These are phyloP conservation scores for Rhagologus leucostigma DNA, from an alignment of 2,113 vertebrate species.

Conservation along the genomic window DNA sequence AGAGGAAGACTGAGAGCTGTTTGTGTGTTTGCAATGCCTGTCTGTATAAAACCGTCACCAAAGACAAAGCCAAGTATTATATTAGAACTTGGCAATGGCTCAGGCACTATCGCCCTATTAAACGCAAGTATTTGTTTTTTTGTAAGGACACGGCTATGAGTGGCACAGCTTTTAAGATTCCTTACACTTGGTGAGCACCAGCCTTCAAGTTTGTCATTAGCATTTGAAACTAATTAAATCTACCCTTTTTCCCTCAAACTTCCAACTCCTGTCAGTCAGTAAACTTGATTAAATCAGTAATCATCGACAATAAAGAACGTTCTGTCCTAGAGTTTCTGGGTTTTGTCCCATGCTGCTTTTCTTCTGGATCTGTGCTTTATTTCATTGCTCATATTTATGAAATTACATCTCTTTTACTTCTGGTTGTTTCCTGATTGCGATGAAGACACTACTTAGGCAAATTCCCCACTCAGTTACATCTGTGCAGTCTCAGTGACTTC, in stretches of 20 bases:
- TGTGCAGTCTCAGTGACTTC: neutral
- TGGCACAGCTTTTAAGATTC: conserved; percentile 15
- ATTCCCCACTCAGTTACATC: neutral
- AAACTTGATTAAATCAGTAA: neutral
- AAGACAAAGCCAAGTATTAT: conserved; percentile 66
- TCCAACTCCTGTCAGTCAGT: neutral
- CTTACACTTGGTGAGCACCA: neutral
- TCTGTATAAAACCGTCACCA: conserved; percentile 12
- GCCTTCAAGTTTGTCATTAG: neutral
- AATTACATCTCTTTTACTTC: neutral
- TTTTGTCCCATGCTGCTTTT: neutral
- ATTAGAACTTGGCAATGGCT: conserved; percentile 33
- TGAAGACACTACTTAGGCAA: neutral
- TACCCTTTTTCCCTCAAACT: neutral
- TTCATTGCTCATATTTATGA: neutral
- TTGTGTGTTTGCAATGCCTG: conserved; percentile 27
- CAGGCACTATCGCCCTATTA: neutral
- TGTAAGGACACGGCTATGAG: conserved; percentile 13
- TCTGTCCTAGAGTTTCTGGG: neutral
- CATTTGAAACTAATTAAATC: neutral
- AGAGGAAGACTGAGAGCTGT: conserved; percentile 52
- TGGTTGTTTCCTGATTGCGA: neutral
- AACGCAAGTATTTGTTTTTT: conserved; percentile 17
- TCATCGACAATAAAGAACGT: neutral
- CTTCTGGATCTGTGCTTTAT: neutral